Evolutionary conservation across 2,888 invertebrate species (phyloP).

Genomic region (Andrena praecox): DNA sequence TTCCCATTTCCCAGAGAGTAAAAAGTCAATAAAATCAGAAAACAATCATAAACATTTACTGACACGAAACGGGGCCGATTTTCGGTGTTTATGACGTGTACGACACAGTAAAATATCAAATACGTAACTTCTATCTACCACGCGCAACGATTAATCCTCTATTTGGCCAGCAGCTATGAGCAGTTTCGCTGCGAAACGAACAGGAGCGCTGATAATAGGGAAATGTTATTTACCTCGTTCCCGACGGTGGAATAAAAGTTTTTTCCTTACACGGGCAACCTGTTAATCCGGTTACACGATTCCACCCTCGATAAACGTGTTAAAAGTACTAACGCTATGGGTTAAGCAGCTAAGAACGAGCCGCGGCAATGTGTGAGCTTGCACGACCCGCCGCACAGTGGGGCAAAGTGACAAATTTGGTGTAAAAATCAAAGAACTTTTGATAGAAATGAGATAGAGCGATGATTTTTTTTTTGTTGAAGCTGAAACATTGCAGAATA

Average conservation of each 20-base stretch:
- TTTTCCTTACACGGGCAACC: slow-evolving; percentile 1
- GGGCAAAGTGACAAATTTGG: too few species aligned
- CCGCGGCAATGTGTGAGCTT: background rate
- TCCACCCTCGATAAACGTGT: slow-evolving; percentile 34
- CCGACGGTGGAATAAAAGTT: slow-evolving; percentile 28
- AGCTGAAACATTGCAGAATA: too few species aligned
- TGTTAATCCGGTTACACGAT: slow-evolving; percentile 49
- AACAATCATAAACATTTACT: slow-evolving; percentile 1
- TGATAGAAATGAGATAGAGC: too few species aligned
- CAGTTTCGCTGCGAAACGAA: background rate
- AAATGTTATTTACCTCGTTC: slow-evolving; percentile 26
- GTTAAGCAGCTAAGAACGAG: slow-evolving; percentile 40
- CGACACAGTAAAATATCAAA: background rate
- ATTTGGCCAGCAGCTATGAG: background rate
- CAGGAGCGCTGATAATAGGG: background rate
- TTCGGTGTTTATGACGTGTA: too few species aligned
- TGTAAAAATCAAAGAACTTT: too few species aligned
- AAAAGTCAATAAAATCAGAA: too few species aligned
- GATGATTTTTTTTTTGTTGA: too few species aligned
- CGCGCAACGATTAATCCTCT: background rate
- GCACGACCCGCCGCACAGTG: background rate
- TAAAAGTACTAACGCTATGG: slow-evolving; percentile 30
- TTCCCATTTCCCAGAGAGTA: too few species aligned
- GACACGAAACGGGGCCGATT: background rate
- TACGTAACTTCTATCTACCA: background rate